Evolutionary conservation across 1,140 invertebrate genomes (phyloP).

Genomic region (Cydia splendana): DNA sequence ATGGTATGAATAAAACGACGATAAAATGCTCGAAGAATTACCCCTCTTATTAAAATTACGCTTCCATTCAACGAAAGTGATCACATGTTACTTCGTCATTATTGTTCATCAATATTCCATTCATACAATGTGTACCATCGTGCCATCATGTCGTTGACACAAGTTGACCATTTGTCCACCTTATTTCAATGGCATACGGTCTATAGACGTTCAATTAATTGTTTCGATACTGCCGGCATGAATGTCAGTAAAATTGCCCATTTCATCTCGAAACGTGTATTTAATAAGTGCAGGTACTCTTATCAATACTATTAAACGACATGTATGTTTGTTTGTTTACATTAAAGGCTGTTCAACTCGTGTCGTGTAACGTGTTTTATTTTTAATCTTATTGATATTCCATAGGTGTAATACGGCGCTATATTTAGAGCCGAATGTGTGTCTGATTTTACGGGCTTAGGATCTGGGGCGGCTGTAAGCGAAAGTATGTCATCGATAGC

Average conservation of each 20-base stretch:
- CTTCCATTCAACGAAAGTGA: background rate
- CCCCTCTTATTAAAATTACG: background rate
- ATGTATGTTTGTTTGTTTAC: constrained; percentile 25
- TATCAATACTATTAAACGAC: background rate
- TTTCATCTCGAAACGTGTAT: background rate
- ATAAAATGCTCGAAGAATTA: background rate
- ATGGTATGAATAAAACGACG: background rate
- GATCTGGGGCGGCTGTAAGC: background rate
- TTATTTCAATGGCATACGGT: too few relatives aligned
- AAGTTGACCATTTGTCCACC: too few relatives aligned
- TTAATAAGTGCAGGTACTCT: background rate
- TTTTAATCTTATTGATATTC: constrained; percentile 32
- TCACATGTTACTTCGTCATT: background rate
- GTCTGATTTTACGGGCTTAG: background rate
- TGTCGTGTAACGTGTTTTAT: constrained; percentile 20
- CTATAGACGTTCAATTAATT: too few relatives aligned
- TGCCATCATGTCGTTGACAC: background rate
- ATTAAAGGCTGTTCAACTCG: constrained; percentile 23
- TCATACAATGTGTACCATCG: background rate
- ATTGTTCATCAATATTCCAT: constrained; percentile 11
- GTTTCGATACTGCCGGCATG: too few relatives aligned
- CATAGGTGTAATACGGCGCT: constrained; percentile 22
- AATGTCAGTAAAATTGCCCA: background rate
- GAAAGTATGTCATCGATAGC: background rate
- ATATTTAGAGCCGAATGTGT: constrained; percentile 22